Conservation (phyloP, 2,113 vertebrate species). For the Sterna hirundo region DNA sequence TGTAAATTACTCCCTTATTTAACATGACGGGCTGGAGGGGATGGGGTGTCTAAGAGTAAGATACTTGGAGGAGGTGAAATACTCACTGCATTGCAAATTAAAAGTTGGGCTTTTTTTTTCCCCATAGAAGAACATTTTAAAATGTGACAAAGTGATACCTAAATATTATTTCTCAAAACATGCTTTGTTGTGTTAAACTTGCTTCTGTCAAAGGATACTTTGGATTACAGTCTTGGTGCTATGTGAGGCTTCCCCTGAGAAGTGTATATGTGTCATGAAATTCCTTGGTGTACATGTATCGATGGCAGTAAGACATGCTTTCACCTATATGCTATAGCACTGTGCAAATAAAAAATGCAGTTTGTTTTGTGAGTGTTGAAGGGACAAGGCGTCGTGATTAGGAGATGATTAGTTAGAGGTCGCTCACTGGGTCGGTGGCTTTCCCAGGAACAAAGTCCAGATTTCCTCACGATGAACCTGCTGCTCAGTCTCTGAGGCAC, state of each 20-base stretch:
- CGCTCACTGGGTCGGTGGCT: neutral
- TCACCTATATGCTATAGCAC: neutral
- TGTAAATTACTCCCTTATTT: neutral
- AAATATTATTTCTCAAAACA: neutral
- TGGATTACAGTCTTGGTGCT: neutral
- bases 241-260: neutral
- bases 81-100: neutral
- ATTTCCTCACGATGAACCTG: neutral
- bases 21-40: neutral
- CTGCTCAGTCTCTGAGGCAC: neutral
- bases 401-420: neutral
- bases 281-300: neutral
- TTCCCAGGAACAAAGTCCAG: neutral
- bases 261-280: neutral
- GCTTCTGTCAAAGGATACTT: neutral
- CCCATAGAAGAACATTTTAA: neutral
- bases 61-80: neutral
- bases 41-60: neutral
- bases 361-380: neutral
- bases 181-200: neutral
- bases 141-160: neutral
- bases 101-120: neutral
- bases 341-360: neutral
- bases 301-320: neutral
- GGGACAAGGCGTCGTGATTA: accelerated